A percentile compares a stretch with the other conserved stretches of the same genome.
Conservation (phyloP, 2,888 invertebrate genomes). For the Pseudococcus jackbeardsleyi region DNA sequence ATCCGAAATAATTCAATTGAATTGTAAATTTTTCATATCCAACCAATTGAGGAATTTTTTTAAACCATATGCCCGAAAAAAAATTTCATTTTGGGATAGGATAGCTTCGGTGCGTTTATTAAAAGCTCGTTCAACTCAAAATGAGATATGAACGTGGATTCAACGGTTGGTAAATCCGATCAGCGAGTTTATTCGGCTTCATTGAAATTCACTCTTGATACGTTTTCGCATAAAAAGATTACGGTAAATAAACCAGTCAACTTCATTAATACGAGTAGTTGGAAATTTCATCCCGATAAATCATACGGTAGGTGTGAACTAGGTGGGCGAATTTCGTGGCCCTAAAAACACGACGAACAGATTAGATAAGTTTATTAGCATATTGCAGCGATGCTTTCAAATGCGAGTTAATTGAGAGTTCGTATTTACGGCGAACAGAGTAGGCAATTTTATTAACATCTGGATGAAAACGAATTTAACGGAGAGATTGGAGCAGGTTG, state of each 20-base stretch:
- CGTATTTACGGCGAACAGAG: slow-evolving; percentile 8
- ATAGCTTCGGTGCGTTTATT: not conserved
- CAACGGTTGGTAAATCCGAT: not conserved
- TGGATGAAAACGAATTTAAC: not conserved
- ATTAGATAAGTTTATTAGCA: not conserved
- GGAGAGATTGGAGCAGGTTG: not conserved
- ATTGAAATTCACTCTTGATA: not conserved
- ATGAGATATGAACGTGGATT: not conserved
- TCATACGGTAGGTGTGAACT: not conserved
- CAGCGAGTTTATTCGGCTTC: slow-evolving; percentile 24
- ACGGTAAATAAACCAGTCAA: not conserved
- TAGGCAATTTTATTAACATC: slow-evolving; percentile 15
- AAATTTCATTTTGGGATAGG: not conserved
- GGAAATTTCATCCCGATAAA: not conserved
- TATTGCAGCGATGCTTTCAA: not conserved
- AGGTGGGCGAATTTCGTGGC: not conserved
- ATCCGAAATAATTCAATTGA: no score
- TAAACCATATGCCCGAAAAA: no score
- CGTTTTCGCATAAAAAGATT: slow-evolving; percentile 17
- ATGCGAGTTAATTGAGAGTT: not conserved
- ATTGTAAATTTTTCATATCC: no score
- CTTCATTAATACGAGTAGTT: not conserved
- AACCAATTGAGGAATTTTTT: no score
- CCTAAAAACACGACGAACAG: not conserved
- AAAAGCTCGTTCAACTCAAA: not conserved